Conservation (phyloP, 2,888 invertebrate genomes). For the Nomada flava region DNA sequence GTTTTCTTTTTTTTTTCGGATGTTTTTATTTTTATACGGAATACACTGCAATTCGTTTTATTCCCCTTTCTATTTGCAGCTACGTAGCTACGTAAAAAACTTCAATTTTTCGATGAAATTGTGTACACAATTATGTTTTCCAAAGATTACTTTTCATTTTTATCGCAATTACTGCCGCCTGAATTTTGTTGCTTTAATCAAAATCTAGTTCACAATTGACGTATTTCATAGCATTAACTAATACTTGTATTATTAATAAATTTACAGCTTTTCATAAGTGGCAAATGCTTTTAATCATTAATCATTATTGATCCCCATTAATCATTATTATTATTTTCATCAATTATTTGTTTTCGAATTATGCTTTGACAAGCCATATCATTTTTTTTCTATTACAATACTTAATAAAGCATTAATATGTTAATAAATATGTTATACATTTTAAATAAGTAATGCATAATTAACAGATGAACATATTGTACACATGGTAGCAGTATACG, state of each 20-base stretch:
- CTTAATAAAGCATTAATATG: neutral
- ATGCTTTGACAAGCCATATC: no score
- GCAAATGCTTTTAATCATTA: neutral
- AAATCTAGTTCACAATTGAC: neutral
- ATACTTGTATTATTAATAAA: constrained; percentile 17
- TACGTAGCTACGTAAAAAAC: neutral
- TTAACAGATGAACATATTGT: constrained; percentile 65
- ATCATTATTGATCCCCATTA: neutral
- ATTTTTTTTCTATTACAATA: no score
- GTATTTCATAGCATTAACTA: neutral
- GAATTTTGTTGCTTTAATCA: constrained; percentile 10
- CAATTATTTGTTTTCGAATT: constrained; percentile 1
- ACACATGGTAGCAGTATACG: constrained; percentile 58
- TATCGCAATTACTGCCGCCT: constrained; percentile 30
- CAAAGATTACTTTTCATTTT: constrained; percentile 10
- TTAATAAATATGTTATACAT: constrained; percentile 15
- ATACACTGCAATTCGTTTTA: constrained; percentile 18
- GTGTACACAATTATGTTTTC: neutral
- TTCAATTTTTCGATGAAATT: constrained; percentile 13
- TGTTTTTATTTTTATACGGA: constrained; percentile 36
- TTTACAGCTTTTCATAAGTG: neutral
- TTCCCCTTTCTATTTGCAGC: neutral
- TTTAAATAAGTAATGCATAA: constrained; percentile 30
- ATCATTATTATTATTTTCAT: neutral
- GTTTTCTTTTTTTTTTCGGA: constrained; percentile 53